Evolutionary conservation across 2,113 vertebrate species (phyloP).

Genomic region (Daphoenositta chrysoptera): DNA sequence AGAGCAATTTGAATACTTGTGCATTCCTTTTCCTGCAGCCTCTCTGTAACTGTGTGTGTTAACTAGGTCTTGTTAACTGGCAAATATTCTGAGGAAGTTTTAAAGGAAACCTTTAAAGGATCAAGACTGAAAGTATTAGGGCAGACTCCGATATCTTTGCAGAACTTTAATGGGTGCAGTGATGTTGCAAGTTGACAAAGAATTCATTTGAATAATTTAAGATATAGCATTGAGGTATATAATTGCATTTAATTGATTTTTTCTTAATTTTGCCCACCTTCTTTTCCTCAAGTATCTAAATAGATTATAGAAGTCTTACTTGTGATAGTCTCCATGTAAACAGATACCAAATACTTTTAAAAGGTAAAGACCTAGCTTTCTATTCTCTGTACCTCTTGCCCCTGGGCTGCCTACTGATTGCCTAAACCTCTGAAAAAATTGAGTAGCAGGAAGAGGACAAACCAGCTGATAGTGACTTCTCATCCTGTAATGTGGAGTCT

Average conservation of each 20-base stretch:
- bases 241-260: neutral
- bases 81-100: neutral
- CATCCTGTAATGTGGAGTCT: neutral
- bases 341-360: neutral
- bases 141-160: neutral
- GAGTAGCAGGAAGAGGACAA: neutral
- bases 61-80: neutral
- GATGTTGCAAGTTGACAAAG: neutral
- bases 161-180: neutral
- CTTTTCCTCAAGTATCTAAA: neutral
- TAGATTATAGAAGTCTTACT: neutral
- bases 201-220: neutral
- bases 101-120: neutral
- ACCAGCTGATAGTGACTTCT: neutral
- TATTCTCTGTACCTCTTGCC: neutral
- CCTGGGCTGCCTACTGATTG: neutral
- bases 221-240: neutral
- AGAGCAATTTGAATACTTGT: neutral
- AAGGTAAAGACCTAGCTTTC: neutral
- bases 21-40: neutral
- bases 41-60: neutral
- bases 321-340: neutral
- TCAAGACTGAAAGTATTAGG: neutral
- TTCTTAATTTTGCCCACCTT: neutral
- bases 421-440: neutral